Base-by-base conservation (phyloP, 2,797 vertebrate species). In the Silurus aristotelis region DNA sequence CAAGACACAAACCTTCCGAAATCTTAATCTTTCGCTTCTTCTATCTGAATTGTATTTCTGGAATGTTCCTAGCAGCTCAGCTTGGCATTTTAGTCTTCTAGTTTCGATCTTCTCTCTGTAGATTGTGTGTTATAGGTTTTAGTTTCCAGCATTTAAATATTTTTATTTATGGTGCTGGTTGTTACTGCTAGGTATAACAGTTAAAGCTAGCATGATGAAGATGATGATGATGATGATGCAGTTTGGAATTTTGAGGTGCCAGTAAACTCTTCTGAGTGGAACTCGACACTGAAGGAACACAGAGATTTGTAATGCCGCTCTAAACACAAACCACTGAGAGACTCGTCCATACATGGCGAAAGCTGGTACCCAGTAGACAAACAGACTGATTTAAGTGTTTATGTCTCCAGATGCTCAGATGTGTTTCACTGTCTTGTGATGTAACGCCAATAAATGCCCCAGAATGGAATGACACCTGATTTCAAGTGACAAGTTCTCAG, bases 231-330 rank as follows among this genome's bases (percentile, higher is more conserved):
- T 38, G 3, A 5, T 38, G 38, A 38, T 38, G 38, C 38, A 4
- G 10, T 78, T 61, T 58, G 17, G 55, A 77, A 27, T 12, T 22
- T 14, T n/a, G 64, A 81, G 64, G 48, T 68, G 64, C 15, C 64
- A 14, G 48, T 56, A 22, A 81, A 81, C 3, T n/a, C 76, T 14
- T 63, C 5, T 31, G 46, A 67, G 43, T 25, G n/a, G 12, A 52
- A 75, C 61, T 15, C 17, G 22, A 58, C n/a, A 20, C 52, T 17
- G 84, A 85, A 14, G 58, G 17, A 63, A 63, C 80, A 6, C 84
- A 85, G 84, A 85, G 56, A 66, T 58, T n/a, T 7, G 5, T 46
- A 60, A 48, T 58, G 48, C 58, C 48, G 4, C 52, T 78, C 52
- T 14, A 56, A 77, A 48, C 5, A 55, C 56, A 52, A 12, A 66